Evolutionary conservation across 1,140 invertebrate species (phyloP), one percentile per base, ranked within the genome.

Genomic region (Microplitis demolitor): DNA sequence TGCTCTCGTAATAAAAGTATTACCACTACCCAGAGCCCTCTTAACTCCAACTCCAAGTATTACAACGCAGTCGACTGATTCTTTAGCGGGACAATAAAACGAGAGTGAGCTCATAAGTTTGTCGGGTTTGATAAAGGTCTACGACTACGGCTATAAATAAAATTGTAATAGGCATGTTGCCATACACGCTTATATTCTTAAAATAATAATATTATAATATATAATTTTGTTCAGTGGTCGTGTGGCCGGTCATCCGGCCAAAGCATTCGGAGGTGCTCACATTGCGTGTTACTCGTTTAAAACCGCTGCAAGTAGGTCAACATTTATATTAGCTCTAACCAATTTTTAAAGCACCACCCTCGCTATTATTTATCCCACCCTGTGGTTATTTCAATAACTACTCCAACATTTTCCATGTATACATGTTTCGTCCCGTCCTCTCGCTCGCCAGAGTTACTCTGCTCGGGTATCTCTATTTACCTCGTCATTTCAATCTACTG

Each of bases 321-420:
- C 69, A 71, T 71, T 71, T 71, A 71, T 71, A 71, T 71, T 63
- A 64, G 61, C 58, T 45, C 33, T 11, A 64, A 16, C 61, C 69
- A 66, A 64, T 66, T 60, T 71, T 71, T 71, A 60, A 64, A 45
- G 54, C 60, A 13, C 37, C 16, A n/a, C 14, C 60, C 60, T 50
- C 34, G 69, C 45, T 8, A 39, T 63, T 71, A 71, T 71, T 71
- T 63, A 71, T 63, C 24, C 13, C 39, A 4, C 16, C n/a, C 1
- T 4, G 33, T 51, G 39, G 60, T 35, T 53, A 62, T 70, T 62
- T 45, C 68, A 31, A 16, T 60, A 45, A 58, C 35, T 34, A 13
- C 35, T 69, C 11, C 13, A 54, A 58, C 39, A 45, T 45, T 14
- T 58, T 31, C 24, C 45, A 66, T 14, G 34, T n/a, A 24, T 31